These are phyloP conservation scores for Pogonomyrmex californicus DNA, from an alignment of 1,140 invertebrate genomes.

Conservation along the genomic window DNA sequence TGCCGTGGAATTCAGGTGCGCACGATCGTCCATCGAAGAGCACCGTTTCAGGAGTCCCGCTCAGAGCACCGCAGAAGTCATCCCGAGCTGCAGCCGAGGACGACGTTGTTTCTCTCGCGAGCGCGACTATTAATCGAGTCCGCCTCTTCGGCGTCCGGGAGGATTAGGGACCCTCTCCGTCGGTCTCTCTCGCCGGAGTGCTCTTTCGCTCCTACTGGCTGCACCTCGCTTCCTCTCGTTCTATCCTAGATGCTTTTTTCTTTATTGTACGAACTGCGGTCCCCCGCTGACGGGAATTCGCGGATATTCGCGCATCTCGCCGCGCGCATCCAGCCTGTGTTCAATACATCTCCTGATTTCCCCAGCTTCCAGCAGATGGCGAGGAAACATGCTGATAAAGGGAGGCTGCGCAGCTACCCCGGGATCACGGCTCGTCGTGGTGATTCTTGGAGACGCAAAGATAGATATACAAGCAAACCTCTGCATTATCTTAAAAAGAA, in stretches of 20 bases:
- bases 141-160: conserved; percentile 75
- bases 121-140: conserved; percentile 77
- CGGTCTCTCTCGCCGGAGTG: conserved; percentile 55
- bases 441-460: neutral
- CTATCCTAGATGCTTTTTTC: conserved; percentile 79
- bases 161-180: conserved; percentile 71
- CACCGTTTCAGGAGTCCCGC: conserved; percentile 43
- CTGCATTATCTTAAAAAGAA: conserved; percentile 9
- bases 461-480: neutral
- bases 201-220: conserved; percentile 37
- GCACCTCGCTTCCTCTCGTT: conserved; percentile 64
- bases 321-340: conserved; percentile 86
- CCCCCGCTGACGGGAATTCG: conserved; percentile 84
- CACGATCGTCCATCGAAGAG: conserved; percentile 64
- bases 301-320: conserved; percentile 85
- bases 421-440: neutral
- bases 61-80: conserved; percentile 66
- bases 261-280: conserved; percentile 84
- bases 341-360: conserved; percentile 85
- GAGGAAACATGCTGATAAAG: conserved; percentile 63
- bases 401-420: conserved; percentile 68
- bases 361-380: conserved; percentile 86
- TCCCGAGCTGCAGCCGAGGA: conserved; percentile 62
- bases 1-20: conserved; percentile 33
- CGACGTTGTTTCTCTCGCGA: conserved; percentile 74